Percentiles rank a stretch among this genome's conserved stretches.
Conservation (phyloP, 2,888 invertebrate species). For the Steromphala cineraria region DNA sequence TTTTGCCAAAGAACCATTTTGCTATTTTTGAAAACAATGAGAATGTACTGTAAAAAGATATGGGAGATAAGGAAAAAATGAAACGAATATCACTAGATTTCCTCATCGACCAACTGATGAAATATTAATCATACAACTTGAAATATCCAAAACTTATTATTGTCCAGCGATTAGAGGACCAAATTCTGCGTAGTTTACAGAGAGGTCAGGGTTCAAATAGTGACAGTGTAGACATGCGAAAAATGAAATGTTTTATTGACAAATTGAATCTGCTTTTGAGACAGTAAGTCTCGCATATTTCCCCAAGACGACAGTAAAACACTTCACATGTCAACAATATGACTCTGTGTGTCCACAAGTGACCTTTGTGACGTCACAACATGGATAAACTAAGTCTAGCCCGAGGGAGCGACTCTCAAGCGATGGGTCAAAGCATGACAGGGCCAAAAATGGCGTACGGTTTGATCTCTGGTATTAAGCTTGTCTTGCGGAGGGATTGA, state of each 20-base stretch:
- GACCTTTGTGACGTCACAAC: constrained; percentile 15
- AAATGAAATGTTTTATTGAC: not conserved
- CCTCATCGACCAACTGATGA: too few relatives aligned
- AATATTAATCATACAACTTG: too few relatives aligned
- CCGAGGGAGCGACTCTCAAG: not conserved
- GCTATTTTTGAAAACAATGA: too few relatives aligned
- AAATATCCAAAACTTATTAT: too few relatives aligned
- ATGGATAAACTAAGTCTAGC: not conserved
- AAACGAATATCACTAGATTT: too few relatives aligned
- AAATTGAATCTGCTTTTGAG: not conserved
- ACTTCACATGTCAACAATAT: not conserved
- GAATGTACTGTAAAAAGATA: too few relatives aligned
- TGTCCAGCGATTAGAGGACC: too few relatives aligned
- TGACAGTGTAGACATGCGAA: too few relatives aligned
- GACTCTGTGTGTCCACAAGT: not conserved
- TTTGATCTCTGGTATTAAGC: not conserved
- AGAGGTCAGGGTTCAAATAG: too few relatives aligned
- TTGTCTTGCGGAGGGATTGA: not conserved
- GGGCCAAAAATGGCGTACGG: not conserved
- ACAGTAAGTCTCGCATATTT: not conserved
- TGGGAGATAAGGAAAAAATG: too few relatives aligned
- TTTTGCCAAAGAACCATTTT: too few relatives aligned
- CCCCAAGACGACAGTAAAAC: not conserved
- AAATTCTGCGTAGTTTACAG: too few relatives aligned
- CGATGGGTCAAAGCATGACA: not conserved